Evolutionary conservation across 2,113 vertebrate species (phyloP), one percentile per base, ranked within the genome.

Genomic region (Melanerpes aurifrons): DNA sequence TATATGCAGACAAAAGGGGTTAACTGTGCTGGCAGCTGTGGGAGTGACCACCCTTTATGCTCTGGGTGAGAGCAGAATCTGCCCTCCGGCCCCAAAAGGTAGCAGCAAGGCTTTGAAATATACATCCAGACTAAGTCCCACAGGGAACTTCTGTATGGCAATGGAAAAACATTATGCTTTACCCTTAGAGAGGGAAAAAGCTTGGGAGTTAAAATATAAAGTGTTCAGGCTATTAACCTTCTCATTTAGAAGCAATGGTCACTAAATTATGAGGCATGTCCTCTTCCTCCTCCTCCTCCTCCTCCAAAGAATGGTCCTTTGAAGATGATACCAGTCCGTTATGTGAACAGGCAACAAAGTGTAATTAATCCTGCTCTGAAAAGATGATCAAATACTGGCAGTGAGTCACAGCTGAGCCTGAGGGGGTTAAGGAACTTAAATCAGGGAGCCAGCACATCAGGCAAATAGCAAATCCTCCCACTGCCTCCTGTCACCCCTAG

Each of bases 281-380:
- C 70, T 66, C 81, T 83, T 89, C 78, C 71, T 88, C 87, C 81
- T 95, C 56, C 93, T 95, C 35, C 35, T 35, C 35, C 81, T 95
- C 56, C 93, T 95, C 35, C 59, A 84, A 85, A 90, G 82, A 68
- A 89, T 40, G 45, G 50, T 31, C 74, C 76, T 97, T 94, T 94
- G 83, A 96, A 97, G 66, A 94, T 71, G 86, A 95, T 84, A 43
- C 83, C n/a, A 61, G 47, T 61, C 88, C 7, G 3, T 82, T 91
- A 92, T 0, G 2, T 47, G 77, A 93, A 94, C 64, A 83, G 89
- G 73, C 37, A 79, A 90, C 80, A 96, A 95, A 90, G 17, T 5
- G 61, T 77, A 88, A 97, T 96, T 95, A 95, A 95, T 90, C 77
- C 87, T 76, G 61, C 91, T 90, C 94, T 93, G 93, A 87, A 97